A percentile compares a stretch with the other conserved stretches of the same genome.
phyloP scores from a whole-genome alignment of 2,797 vertebrate genomes.

The Gadopsis bispinosus region DNA sequence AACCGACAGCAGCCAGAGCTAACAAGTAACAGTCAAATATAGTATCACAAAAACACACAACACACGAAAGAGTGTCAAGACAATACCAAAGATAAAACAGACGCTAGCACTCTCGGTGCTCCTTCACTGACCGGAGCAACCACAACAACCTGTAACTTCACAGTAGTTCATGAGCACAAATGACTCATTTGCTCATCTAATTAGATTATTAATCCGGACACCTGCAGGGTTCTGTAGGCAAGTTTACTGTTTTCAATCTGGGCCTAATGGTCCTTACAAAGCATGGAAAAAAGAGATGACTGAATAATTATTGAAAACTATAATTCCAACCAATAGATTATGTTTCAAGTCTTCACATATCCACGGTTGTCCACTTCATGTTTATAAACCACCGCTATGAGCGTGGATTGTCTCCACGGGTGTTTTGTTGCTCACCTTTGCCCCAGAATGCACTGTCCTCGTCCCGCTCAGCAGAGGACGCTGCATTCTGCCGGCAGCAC shows the following conservation, averaged over 20 bases:
- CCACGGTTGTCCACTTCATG: background rate
- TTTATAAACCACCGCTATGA: background rate
- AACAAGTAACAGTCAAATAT: background rate
- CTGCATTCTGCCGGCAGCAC: conserved; percentile 88
- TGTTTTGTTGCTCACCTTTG: conserved; percentile 84
- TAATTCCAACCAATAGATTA: background rate
- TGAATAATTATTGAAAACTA: background rate
- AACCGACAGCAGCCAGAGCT: background rate
- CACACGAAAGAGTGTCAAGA: background rate
- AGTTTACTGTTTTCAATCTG: background rate
- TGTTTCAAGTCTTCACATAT: background rate
- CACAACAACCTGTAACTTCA: background rate
- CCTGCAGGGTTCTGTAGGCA: background rate
- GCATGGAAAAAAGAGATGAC: too few species aligned
- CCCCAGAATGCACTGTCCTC: conserved; percentile 89
- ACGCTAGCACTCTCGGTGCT: background rate
- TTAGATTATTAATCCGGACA: background rate
- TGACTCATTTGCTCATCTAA: background rate
- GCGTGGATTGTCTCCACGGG: background rate
- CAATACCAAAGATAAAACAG: background rate
- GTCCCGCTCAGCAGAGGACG: conserved; percentile 79
- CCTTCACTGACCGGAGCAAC: background rate
- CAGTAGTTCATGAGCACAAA: background rate
- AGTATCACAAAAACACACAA: too few species aligned
- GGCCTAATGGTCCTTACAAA: background rate